Evolutionary conservation across 2,797 vertebrate genomes (phyloP), one percentile per base, ranked within the genome.

Genomic region (Artibeus lituratus): DNA sequence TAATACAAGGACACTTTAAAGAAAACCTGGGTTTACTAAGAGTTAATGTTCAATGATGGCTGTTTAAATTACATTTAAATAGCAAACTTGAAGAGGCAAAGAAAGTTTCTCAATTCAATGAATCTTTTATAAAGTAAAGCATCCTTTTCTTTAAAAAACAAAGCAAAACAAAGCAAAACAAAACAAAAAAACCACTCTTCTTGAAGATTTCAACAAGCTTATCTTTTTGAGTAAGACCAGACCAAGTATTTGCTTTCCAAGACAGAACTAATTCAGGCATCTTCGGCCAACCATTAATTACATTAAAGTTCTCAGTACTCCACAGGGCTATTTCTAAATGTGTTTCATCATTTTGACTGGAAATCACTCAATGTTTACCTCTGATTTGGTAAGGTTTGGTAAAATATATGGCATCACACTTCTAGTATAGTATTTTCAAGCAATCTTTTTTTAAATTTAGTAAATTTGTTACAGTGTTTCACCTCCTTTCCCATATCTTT

Each of bases 61-160:
- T 90, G n/a, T 94, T 90, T 76, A 92, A 95, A 90, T 92, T 81
- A 80, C 10, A 92, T 57, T 69, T 93, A 94, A 94, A 93, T 53
- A 91, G 73, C 44, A 88, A 96, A 18, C 42, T 77, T 39, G 6
- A 44, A 85, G 47, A 93, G 11, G 37, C 39, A 93, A 83, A 81
- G 29, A 59, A 92, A 89, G 47, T 78, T 74, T 83, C 72, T 87
- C 88, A 91, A 94, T 35, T 85, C 55, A 78, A 70, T 72, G 37
- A 93, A 42, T 10, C 65, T 73, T 78, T 57, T 87, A 24, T 72
- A 92, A 96, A 95, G 7, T 26, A 53, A 90, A 70, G 24, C 76
- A 74, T 62, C 32, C 21, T 87, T 92, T 95, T 35, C 69, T 76
- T 95, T 42, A 14, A 83, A 49, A 4, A 42, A 59, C 37, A 35